A percentile compares a stretch with the other conserved stretches of the same genome.
phyloP scores from a whole-genome alignment of 1,140 invertebrate genomes.

The Nebria ingens region DNA sequence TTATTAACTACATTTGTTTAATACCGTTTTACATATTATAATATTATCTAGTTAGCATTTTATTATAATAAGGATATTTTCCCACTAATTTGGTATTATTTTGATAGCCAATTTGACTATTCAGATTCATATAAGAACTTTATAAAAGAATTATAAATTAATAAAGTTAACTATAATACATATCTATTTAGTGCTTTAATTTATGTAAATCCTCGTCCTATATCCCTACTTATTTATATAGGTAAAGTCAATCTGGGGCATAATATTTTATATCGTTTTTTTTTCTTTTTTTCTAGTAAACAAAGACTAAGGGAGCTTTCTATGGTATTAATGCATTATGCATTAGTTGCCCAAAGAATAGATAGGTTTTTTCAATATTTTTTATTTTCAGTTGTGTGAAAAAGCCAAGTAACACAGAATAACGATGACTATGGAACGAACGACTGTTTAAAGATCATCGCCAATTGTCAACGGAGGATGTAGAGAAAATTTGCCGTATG shows the following conservation, averaged over 20 bases:
- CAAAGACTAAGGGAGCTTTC: neutral
- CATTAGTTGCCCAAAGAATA: neutral
- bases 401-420: no score
- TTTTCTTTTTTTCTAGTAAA: neutral
- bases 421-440: no score
- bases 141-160: slow-evolving; percentile 37
- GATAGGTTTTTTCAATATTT: neutral
- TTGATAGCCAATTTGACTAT: slow-evolving; percentile 21
- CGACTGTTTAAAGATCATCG: no score
- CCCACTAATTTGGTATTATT: slow-evolving; percentile 5
- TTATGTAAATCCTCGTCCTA: neutral
- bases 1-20: neutral
- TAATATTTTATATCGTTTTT: neutral
- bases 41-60: slow-evolving; percentile 7
- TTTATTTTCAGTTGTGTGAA: no score
- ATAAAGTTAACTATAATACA: slow-evolving; percentile 37
- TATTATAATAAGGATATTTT: slow-evolving; percentile 8
- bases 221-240: neutral
- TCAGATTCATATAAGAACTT: slow-evolving; percentile 35
- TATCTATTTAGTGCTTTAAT: slow-evolving; percentile 14
- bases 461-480: no score
- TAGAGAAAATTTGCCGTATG: no score
- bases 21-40: slow-evolving; percentile 8
- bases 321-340: neutral
- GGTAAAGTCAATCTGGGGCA: neutral